phyloP scores from a whole-genome alignment of 1,140 invertebrate species.

The Bombus haemorrhoidalis region DNA sequence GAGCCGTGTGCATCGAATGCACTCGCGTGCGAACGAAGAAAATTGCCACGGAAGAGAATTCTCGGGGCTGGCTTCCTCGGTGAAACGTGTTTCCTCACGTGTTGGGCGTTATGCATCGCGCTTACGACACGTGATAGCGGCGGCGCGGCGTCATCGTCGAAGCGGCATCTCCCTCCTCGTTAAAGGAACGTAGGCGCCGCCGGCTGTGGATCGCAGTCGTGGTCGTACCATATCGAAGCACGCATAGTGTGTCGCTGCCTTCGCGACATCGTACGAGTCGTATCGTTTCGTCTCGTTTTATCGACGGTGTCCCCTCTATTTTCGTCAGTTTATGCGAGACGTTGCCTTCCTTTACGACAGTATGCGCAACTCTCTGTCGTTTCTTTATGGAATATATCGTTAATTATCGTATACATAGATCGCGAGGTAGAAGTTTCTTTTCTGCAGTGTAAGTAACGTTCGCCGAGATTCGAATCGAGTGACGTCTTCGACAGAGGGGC shows the following conservation, averaged over 20 bases:
- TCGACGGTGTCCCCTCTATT: neutral
- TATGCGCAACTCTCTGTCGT: neutral
- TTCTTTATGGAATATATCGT: neutral
- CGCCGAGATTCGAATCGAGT: neutral
- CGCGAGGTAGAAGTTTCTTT: neutral
- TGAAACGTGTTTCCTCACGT: slow-evolving; percentile 70
- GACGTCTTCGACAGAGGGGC: neutral
- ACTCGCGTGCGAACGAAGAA: neutral
- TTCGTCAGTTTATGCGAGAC: no score
- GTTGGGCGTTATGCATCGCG: slow-evolving; percentile 70
- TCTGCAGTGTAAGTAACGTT: neutral
- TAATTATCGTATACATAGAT: neutral
- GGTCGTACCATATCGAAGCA: slow-evolving; percentile 51
- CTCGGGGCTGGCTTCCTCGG: slow-evolving; percentile 1
- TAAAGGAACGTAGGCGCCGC: slow-evolving; percentile 61
- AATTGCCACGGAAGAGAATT: slow-evolving; percentile 4
- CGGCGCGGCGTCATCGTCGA: slow-evolving; percentile 33
- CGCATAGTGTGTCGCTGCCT: slow-evolving; percentile 15
- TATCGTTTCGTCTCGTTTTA: neutral
- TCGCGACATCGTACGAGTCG: neutral
- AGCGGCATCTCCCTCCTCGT: slow-evolving; percentile 59
- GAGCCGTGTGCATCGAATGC: neutral
- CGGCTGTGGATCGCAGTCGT: slow-evolving; percentile 55
- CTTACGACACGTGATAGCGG: slow-evolving; percentile 68
- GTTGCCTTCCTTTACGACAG: neutral